Conservation (phyloP, 2,113 vertebrate genomes). For the Lampris incognitus region DNA sequence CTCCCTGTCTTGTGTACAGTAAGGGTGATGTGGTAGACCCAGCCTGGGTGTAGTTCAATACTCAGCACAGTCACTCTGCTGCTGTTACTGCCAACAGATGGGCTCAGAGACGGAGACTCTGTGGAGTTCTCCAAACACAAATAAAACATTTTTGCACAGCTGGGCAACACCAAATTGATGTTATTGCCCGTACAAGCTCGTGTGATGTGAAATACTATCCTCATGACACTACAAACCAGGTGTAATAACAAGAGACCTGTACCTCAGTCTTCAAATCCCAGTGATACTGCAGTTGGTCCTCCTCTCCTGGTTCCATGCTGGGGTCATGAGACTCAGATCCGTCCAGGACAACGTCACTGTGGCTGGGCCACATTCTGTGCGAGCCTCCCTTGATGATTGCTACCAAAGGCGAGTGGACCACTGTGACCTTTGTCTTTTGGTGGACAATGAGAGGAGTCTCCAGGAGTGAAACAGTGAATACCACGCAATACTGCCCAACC, state of each 20-base stretch:
- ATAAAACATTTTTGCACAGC: not conserved
- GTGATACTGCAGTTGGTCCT: slow-evolving; percentile 68
- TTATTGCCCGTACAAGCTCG: too few species aligned
- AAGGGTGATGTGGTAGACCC: slow-evolving; percentile 74
- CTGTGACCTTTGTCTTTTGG: slow-evolving; percentile 56
- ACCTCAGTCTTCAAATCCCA: slow-evolving; percentile 76
- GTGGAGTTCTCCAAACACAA: slow-evolving; percentile 64
- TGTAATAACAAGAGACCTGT: slow-evolving; percentile 13
- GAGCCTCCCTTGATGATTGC: slow-evolving; percentile 82
- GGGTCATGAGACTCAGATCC: slow-evolving; percentile 81
- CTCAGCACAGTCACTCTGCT: slow-evolving; percentile 62
- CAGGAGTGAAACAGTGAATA: slow-evolving; percentile 74
- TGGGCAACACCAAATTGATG: too few species aligned
- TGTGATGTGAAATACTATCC: not conserved
- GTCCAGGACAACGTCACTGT: slow-evolving; percentile 78
- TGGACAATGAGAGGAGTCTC: slow-evolving; percentile 74
- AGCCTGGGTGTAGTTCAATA: slow-evolving; percentile 49
- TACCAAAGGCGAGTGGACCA: slow-evolving; percentile 74
- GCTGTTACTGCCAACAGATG: slow-evolving; percentile 17
- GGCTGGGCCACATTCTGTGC: slow-evolving; percentile 71
- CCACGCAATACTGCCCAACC: slow-evolving; percentile 77
- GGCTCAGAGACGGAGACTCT: slow-evolving; percentile 14
- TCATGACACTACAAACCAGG: not conserved
- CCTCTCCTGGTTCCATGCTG: slow-evolving; percentile 60
- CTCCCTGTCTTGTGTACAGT: slow-evolving; percentile 75